Conservation (phyloP, 2,888 invertebrate species). For the Agriopis marginaria region DNA sequence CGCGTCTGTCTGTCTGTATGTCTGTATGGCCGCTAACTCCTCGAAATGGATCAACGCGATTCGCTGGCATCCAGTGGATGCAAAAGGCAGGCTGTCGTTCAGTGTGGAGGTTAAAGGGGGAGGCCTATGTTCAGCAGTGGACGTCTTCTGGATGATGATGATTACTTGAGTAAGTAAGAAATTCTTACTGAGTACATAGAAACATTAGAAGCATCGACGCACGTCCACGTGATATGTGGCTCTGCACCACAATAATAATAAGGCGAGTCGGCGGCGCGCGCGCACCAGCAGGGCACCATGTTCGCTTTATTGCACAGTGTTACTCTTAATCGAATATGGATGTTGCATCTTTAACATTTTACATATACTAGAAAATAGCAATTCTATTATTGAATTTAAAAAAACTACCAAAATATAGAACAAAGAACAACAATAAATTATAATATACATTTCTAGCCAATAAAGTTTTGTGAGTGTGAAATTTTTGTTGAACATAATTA, state of each 20-base stretch:
- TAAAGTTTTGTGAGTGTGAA: no score
- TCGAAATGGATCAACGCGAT: no score
- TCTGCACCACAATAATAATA: slow-evolving; percentile 59
- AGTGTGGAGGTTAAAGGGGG: no score
- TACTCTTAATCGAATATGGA: slow-evolving; percentile 65
- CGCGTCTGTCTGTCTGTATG: no score
- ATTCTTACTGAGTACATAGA: background rate
- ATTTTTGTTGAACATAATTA: no score
- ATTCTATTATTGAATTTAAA: background rate
- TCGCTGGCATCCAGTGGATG: no score
- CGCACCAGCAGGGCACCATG: slow-evolving; percentile 64
- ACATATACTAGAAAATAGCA: slow-evolving; percentile 8
- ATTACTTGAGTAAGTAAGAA: background rate
- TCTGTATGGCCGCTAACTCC: no score
- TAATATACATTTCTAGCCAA: no score
- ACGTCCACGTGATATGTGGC: slow-evolving; percentile 63
- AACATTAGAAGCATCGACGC: slow-evolving; percentile 29
- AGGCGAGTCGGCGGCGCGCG: slow-evolving; percentile 46
- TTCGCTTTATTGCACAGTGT: slow-evolving; percentile 62
- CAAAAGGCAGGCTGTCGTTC: no score
- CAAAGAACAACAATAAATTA: no score
- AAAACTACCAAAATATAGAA: background rate
- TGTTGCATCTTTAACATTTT: slow-evolving; percentile 16
- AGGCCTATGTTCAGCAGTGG: no score
- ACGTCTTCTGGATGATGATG: no score